Evolutionary conservation across 1,140 invertebrate species (phyloP), one percentile per base, ranked within the genome.

Genomic region (Drosophila serrata): DNA sequence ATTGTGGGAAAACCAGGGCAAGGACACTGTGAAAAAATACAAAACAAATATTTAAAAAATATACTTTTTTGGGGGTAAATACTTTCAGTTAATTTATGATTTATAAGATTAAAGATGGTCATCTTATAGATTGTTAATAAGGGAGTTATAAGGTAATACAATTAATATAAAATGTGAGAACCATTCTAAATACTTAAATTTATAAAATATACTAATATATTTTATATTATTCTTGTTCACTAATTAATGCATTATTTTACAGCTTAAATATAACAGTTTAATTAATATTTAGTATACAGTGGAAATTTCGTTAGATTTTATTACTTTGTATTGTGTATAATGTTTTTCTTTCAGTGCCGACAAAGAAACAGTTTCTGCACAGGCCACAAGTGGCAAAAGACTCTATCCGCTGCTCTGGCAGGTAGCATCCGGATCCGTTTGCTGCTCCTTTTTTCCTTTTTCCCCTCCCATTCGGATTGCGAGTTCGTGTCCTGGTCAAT

Each of bases 1-100:
- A 88, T 64, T 82, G 82, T 87, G 82, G 84, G 82, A 87, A 87
- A 35, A 69, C 24, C n/a, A 31, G 53, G 42, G 22, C 12, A n/a
- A 19, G 12, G 31, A 33, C 31, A 33, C 31, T 33, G 31, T 8
- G 31, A 33, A 11, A 33, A 33, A 9, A 33, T 33, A 33, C 11
- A 0, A 8, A 33, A 33, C 8, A 33, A 9, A 33, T 33, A 33
- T 33, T 33, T 9, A 9, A 1, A 9, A 9, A 9, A 9, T n/a
- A 31, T 1, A 8, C 6, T 9, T 9, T 9, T 8, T 31, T 9
- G 31, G 8, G 24, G 24, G 24, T 24, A 24, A 24, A 2, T 24
- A 24, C 24, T 24, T 4, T 24, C 24, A 24, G 2, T 33, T 9
- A 33, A n/a, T 42, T 11, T 19, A 17, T 8, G n/a, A 40, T 42